Evolutionary conservation across 2,888 invertebrate genomes (phyloP), one percentile per base, ranked within the genome.

Genomic region (Ctenicera cuprea): DNA sequence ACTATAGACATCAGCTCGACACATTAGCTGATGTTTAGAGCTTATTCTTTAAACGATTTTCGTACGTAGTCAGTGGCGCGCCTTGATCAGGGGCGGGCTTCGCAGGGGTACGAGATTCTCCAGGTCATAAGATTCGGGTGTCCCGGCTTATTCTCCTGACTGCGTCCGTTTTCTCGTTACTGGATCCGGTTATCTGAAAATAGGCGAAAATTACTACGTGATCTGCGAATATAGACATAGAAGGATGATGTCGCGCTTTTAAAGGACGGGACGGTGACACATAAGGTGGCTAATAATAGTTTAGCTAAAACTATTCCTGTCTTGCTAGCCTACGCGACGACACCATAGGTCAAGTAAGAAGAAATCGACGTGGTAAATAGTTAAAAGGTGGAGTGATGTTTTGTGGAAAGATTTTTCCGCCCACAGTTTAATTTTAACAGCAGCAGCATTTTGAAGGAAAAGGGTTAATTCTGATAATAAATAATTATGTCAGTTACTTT

Each of bases 71-170:
- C 83, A 82, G 81, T 64, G 77, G 80, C 77, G 71, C 26, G 77
- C 77, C 82, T 78, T 83, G 82, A 83, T 83, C 83, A 82, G 82
- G 75, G 81, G 80, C 79, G 67, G 72, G 71, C 74, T 64, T 67
- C 52, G 77, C 33, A 76, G 83, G 82, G 82, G 76, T 80, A 78
- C 70, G 41, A 75, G 83, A 77, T 81, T 83, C 84, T 83, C 81
- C 84, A 85, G 85, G 84, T 85, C 84, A 80, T 75, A 76, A 83
- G 83, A 83, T 77, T 76, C 82, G 70, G 73, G 67, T 75, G 81
- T 81, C 82, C 82, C 82, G 77, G 77, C 76, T 70, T 59, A 22
- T 50, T 33, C 71, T 48, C 52, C 77, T 78, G 79, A 63, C 69
- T 73, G 65, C 76, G 77, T 78, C 52, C 78, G 78, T 74, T 73